Percentiles rank a stretch among this genome's conserved stretches.
These are phyloP conservation scores for Sitta europaea DNA, from an alignment of 2,113 vertebrate species.

Conservation along the genomic window DNA sequence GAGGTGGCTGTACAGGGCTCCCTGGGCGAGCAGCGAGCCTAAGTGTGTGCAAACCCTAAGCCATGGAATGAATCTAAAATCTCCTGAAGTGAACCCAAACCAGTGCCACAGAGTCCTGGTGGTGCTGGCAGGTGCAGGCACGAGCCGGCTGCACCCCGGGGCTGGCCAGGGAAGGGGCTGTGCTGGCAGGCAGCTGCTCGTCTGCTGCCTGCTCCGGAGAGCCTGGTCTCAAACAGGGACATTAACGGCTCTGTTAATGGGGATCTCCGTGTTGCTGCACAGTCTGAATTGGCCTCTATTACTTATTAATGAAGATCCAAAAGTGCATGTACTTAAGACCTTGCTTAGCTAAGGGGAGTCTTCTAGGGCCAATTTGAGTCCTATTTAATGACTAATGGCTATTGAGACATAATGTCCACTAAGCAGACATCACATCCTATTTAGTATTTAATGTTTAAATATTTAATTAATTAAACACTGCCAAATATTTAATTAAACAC, in stretches of 20 bases:
- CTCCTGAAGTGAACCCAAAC: neutral
- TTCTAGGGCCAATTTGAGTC: conserved; percentile 56
- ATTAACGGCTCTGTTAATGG: conserved; percentile 68
- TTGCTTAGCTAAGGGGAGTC: conserved; percentile 55
- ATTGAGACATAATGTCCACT: conserved; percentile 72
- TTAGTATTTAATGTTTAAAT: conserved; percentile 76
- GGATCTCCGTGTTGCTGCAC: conserved; percentile 56
- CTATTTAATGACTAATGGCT: conserved; percentile 72
- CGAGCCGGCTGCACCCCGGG: neutral
- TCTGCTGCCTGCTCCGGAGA: conserved; percentile 32
- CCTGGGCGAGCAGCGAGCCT: fast-evolving
- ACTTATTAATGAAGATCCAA: conserved; percentile 67
- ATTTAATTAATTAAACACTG: conserved; percentile 79
- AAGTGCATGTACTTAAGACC: conserved; percentile 65
- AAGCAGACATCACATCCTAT: conserved; percentile 73
- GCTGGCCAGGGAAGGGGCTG: neutral
- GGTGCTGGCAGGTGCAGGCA: neutral
- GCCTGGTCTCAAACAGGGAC: conserved; percentile 49
- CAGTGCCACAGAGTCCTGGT: neutral
- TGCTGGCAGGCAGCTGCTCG: neutral
- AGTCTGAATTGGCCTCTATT: conserved; percentile 43
- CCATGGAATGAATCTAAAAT: neutral
- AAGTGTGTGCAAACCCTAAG: neutral
- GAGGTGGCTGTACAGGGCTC: neutral
- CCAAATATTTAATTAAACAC: conserved; percentile 79